Evolutionary conservation across 2,113 vertebrate species (phyloP).

Genomic region (Hippocampus guttulatus): DNA sequence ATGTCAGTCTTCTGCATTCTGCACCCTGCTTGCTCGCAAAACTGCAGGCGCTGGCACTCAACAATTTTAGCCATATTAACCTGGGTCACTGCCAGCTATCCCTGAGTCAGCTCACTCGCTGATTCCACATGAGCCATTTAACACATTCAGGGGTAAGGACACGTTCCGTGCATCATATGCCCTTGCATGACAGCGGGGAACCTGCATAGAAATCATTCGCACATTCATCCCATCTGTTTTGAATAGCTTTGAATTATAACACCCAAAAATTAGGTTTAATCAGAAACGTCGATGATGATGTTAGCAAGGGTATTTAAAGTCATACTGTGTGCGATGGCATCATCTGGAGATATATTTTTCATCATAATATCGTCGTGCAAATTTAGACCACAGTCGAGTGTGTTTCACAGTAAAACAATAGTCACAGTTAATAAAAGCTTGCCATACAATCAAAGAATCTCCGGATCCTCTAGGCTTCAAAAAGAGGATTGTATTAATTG

Average conservation of each 20-base stretch:
- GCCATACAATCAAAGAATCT: not conserved
- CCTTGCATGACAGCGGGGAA: slow-evolving; percentile 4
- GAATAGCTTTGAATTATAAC: not conserved
- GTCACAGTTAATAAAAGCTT: not conserved
- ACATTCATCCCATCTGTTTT: not conserved
- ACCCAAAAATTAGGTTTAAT: not conserved
- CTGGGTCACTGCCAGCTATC: slow-evolving; percentile 59
- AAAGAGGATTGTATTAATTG: slow-evolving; percentile 12
- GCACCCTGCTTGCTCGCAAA: slow-evolving; percentile 32
- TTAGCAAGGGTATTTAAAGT: not conserved
- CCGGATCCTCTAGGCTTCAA: not conserved
- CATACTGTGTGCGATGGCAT: not conserved
- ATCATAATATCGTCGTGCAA: not conserved
- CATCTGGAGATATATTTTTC: not conserved
- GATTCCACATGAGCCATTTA: slow-evolving; percentile 37
- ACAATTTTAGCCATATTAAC: slow-evolving; percentile 63
- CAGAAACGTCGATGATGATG: not conserved
- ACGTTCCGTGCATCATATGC: not conserved
- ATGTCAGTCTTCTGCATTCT: slow-evolving; percentile 42
- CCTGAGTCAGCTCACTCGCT: slow-evolving; percentile 45
- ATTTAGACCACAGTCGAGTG: not conserved
- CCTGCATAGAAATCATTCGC: not conserved
- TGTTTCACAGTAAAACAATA: not conserved
- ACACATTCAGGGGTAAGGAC: slow-evolving; percentile 33
- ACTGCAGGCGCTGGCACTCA: slow-evolving; percentile 39